Conservation (phyloP, 2,113 vertebrate species). For the Apteryx owenii region DNA sequence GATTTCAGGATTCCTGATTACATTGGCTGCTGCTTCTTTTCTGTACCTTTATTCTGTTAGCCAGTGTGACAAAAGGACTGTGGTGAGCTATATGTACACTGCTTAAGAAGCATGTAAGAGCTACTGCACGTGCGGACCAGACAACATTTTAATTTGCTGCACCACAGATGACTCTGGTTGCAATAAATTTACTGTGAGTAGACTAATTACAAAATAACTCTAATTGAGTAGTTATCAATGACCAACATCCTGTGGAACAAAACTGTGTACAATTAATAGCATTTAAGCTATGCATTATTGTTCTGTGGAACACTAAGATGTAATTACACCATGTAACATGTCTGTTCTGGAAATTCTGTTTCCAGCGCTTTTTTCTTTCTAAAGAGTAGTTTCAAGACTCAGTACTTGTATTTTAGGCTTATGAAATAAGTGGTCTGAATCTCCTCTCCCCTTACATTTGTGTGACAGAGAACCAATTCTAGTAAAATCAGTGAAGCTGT, state of each 20-base stretch:
- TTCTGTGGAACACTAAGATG: conserved; percentile 69
- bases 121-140: conserved; percentile 32
- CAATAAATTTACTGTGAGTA: conserved; percentile 82
- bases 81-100: not conserved
- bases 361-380: conserved; percentile 43
- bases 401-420: conserved; percentile 15
- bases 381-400: not conserved
- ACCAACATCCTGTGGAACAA: conserved; percentile 81
- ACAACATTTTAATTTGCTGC: conserved; percentile 68
- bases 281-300: conserved; percentile 74
- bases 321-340: conserved; percentile 73
- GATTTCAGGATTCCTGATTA: not conserved
- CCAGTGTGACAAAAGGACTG: not conserved
- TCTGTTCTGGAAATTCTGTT: conserved; percentile 61
- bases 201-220: conserved; percentile 85
- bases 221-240: conserved; percentile 83
- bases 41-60: not conserved
- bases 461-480: not conserved
- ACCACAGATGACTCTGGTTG: conserved; percentile 67
- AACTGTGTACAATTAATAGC: conserved; percentile 81
- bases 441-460: not conserved
- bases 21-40: not conserved
- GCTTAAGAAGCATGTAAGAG: conserved; percentile 60
- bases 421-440: not conserved
- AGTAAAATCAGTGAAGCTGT: not conserved